Evolutionary conservation across 2,888 invertebrate species (phyloP).

Genomic region (Silvanus unidentatus): DNA sequence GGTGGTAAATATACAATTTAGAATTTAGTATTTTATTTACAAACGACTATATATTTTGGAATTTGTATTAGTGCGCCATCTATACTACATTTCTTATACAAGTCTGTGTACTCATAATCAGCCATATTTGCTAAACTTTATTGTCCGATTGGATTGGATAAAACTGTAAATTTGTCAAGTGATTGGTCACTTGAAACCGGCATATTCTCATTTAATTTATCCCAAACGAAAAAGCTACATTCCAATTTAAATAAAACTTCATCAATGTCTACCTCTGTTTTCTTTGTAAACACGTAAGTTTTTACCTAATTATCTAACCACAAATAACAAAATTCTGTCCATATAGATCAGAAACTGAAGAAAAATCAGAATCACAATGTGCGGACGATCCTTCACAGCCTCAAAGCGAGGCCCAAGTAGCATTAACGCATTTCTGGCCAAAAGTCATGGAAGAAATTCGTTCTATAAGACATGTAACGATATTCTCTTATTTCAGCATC

Average conservation of each 20-base stretch:
- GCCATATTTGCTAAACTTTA: too few species aligned
- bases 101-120: too few species aligned
- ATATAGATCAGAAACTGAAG: constrained; percentile 25
- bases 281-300: constrained; percentile 69
- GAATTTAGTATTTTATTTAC: too few species aligned
- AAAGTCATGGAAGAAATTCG: constrained; percentile 75
- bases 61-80: too few species aligned
- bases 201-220: too few species aligned
- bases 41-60: too few species aligned
- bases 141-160: too few species aligned
- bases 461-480: constrained; percentile 64
- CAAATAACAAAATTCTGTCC: constrained; percentile 21
- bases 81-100: too few species aligned
- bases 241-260: constrained; percentile 1
- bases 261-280: constrained; percentile 55
- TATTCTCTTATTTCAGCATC: background rate
- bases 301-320: constrained; percentile 9
- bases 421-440: constrained; percentile 76
- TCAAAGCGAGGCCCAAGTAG: constrained; percentile 61
- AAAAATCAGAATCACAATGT: constrained; percentile 35
- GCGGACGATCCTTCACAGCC: constrained; percentile 44
- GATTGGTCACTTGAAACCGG: too few species aligned
- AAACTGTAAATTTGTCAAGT: too few species aligned
- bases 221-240: too few species aligned
- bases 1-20: too few species aligned